Base-by-base conservation (phyloP, 2,888 invertebrate species). In the Hermodice carunculata region DNA sequence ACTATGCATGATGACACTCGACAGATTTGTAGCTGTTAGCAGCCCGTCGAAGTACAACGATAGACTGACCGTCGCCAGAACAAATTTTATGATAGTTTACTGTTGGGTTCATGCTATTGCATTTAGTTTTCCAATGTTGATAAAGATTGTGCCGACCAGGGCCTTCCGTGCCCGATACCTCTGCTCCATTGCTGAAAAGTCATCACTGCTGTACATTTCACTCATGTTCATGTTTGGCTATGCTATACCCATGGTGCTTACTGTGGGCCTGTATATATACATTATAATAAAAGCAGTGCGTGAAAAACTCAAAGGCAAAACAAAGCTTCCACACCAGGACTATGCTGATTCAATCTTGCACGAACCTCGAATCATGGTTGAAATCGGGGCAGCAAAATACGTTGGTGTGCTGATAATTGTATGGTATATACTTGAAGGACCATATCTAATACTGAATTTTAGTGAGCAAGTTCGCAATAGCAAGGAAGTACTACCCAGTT, bases 71-170 rank as follows among this genome's bases (percentile, higher is more conserved):
- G 63, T 67, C 1, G 63, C 65, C 8, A 63, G 76, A 46, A 69
- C 77, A 2, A 59, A 65, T 5, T 53, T 77, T 1, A 32, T 80
- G 29, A 70, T 82, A 4, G 46, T 63, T 0, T 77, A 71, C 61
- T 73, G 77, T 1, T 83, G 83, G 83, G 22, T 80, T 1, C 79
- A 81, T 31, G 69, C 79, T 2, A 26, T 78, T 5, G 70, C 74
- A 22, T 79, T 83, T 59, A 75, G 79, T 64, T 34, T 80, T 22
- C 82, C 82, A 0, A 65, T 82, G 17, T 66, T 76, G 8, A 63
- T 72, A 1, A 76, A 74, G 5, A 64, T 68, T 4, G 69, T 81
- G 8, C 68, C 74, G 3, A 64, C 78, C 4, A 66, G 63, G 6
- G 73, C 76, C 6, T 74, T 73, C 32, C 66, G 66, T 19, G 70